Evolutionary conservation across 2,888 invertebrate species (phyloP), one percentile per base, ranked within the genome.

Genomic region (Philopedon plagiatum): DNA sequence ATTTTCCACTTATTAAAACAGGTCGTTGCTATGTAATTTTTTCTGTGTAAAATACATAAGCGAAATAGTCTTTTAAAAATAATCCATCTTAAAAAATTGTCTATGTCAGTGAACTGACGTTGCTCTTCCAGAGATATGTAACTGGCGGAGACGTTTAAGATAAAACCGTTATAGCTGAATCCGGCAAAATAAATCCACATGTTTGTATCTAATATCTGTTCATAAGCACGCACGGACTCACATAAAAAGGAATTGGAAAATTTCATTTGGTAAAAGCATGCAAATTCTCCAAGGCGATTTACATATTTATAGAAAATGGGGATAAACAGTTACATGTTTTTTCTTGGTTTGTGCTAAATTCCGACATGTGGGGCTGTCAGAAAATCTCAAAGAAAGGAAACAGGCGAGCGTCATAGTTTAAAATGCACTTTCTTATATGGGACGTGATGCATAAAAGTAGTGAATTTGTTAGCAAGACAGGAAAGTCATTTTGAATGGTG

Each of bases 391-490:
- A 61, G 71, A 74, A 54, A 62, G 62, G 71, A 56, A 69, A n/a
- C n/a, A n/a, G 64, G 49, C 69, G 49, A 32, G 19, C 67, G 75
- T 78, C 77, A 81, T 81, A 81, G 81, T 81, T 81, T 81, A 81
- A 81, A 81, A 81, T 81, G 82, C 81, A 81, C 80, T 82, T 81
- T 81, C 80, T 80, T 79, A 77, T 78, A 61, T 72, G 73, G 76
- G 78, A 81, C 80, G 81, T 81, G 80, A 80, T 78, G 78, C 75
- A 76, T 78, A 79, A 79, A 79, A 76, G 71, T 34, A 23, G 26
- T 13, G 13, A 49, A 46, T 46, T n/a, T 51, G 49, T 51, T 51
- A 26, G 23, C 23, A 51, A 51, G 7, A n/a, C 26, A 19, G 44
- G 21, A 19, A 44, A 8, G 18, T 19, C 19, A 2, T 19, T 19